phyloP scores from a whole-genome alignment of 2,113 vertebrate genomes.

The Agelaius tricolor region DNA sequence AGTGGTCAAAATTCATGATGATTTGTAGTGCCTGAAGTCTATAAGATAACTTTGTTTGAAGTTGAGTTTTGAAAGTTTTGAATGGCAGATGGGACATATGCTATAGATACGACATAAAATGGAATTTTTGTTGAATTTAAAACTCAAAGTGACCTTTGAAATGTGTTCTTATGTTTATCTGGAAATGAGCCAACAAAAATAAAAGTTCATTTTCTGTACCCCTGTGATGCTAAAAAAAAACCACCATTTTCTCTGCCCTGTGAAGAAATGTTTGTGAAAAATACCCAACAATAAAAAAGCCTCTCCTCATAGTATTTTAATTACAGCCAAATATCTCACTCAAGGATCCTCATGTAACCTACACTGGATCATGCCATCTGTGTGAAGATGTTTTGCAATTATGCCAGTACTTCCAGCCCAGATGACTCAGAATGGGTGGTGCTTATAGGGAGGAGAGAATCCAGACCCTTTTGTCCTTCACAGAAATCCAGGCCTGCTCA shows the following conservation, averaged over 20 bases:
- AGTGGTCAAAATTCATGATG: background rate
- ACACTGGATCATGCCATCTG: background rate
- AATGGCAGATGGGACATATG: background rate
- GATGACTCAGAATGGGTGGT: slow-evolving; percentile 50
- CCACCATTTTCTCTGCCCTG: background rate
- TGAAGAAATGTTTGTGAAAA: background rate
- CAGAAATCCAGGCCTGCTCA: background rate
- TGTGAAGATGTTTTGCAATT: slow-evolving; percentile 3
- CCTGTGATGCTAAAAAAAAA: background rate
- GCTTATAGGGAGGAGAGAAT: background rate
- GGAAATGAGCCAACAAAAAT: background rate
- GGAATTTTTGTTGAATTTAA: background rate
- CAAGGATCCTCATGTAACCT: background rate
- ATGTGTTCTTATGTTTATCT: background rate
- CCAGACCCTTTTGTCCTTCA: slow-evolving; percentile 1
- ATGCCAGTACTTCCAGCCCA: background rate
- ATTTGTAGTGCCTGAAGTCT: background rate
- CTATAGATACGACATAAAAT: background rate
- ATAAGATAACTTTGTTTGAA: background rate
- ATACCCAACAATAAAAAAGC: background rate
- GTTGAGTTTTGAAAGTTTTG: background rate
- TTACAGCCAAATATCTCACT: background rate
- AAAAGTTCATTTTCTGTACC: background rate
- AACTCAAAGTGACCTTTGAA: background rate
- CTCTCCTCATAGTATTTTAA: background rate